Percentiles rank a stretch among this genome's conserved stretches.
Conservation (phyloP, 64 coral and sea anemone genomes). For the Stylophora pistillata region DNA sequence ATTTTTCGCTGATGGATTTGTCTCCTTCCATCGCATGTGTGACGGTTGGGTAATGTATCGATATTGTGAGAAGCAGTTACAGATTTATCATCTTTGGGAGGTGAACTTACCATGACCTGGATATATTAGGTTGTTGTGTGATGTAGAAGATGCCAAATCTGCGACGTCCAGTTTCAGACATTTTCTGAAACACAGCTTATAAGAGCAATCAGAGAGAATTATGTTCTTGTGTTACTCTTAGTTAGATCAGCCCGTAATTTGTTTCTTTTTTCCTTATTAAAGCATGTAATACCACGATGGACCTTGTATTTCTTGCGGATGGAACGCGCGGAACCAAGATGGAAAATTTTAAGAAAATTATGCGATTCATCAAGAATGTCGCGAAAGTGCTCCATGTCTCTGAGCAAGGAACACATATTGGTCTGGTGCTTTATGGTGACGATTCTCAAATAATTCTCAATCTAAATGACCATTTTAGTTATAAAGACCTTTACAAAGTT, state of each 20-base stretch:
- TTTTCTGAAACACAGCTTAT: too few species aligned
- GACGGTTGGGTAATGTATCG: too few species aligned
- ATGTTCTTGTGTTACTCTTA: too few species aligned
- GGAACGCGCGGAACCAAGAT: not conserved
- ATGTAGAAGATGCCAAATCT: too few species aligned
- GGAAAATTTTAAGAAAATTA: not conserved
- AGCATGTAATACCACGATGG: not conserved
- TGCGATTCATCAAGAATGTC: not conserved
- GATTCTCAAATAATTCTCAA: not conserved
- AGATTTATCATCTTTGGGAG: too few species aligned
- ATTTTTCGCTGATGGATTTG: too few species aligned
- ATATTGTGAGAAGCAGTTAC: too few species aligned
- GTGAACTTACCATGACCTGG: too few species aligned
- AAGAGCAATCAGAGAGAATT: too few species aligned
- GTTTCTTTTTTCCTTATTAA: not conserved
- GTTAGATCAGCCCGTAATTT: not conserved
- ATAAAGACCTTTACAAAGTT: not conserved
- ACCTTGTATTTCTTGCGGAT: slow-evolving; percentile 14
- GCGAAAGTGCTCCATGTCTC: not conserved
- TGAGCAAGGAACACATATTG: not conserved
- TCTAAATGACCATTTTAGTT: not conserved
- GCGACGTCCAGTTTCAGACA: too few species aligned
- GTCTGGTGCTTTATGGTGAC: not conserved
- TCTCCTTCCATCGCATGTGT: too few species aligned
- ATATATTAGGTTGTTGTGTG: too few species aligned